Evolutionary conservation across 2,888 invertebrate species (phyloP).

Genomic region (Drosophila infuscata): DNA sequence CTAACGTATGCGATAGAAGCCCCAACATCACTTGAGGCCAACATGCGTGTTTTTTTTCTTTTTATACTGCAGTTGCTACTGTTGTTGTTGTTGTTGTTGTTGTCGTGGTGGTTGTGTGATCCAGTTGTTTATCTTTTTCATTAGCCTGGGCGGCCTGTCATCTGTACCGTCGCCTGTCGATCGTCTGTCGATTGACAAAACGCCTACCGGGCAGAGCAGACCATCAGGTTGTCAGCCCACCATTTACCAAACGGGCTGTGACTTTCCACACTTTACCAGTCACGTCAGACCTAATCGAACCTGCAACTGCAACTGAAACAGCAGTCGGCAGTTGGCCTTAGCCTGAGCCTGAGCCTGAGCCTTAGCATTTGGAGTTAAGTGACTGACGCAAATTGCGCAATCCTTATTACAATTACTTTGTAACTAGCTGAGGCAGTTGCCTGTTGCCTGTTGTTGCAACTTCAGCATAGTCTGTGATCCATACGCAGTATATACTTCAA

Average conservation of each 20-base stretch:
- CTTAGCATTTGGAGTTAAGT: slow-evolving; percentile 52
- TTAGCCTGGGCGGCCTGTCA: slow-evolving; percentile 76
- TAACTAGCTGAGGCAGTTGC: slow-evolving; percentile 47
- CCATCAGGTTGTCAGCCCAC: slow-evolving; percentile 23
- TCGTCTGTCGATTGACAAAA: slow-evolving; percentile 64
- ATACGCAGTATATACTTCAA: slow-evolving; percentile 28
- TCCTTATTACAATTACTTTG: slow-evolving; percentile 76
- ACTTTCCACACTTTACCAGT: slow-evolving; percentile 71
- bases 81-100: slow-evolving; percentile 22
- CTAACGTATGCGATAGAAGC: slow-evolving; percentile 47
- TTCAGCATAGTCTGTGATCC: slow-evolving; percentile 19
- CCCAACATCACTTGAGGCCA: slow-evolving; percentile 14
- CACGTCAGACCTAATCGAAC: slow-evolving; percentile 51
- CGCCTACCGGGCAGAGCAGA: slow-evolving; percentile 49
- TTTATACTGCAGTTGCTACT: background rate
- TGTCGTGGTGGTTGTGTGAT: slow-evolving; percentile 54
- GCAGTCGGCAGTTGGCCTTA: slow-evolving; percentile 25
- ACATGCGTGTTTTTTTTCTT: slow-evolving; percentile 29
- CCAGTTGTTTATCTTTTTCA: slow-evolving; percentile 78
- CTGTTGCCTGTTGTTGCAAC: slow-evolving; percentile 27
- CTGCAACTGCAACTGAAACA: slow-evolving; percentile 19
- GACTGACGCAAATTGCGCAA: slow-evolving; percentile 79
- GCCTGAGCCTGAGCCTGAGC: slow-evolving; percentile 27
- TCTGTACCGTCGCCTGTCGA: slow-evolving; percentile 76
- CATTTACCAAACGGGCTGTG: slow-evolving; percentile 65